Evolutionary conservation across 1,140 invertebrate genomes (phyloP).

Genomic region (Macrostomum lignano): DNA sequence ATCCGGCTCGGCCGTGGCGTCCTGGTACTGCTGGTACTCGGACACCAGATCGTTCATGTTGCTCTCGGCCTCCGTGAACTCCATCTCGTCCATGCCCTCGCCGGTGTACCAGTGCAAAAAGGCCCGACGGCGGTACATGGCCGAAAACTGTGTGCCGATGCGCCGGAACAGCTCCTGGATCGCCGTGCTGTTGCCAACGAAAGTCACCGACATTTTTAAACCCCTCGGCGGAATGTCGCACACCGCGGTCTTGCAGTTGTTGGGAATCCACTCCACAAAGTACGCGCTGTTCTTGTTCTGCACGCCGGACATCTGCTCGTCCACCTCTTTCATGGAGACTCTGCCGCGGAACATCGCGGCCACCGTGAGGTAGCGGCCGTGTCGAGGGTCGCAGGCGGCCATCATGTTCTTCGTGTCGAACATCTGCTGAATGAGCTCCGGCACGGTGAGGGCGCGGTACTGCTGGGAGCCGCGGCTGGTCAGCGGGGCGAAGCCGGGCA

Average conservation of each 20-base stretch:
- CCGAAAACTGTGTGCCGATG: constrained; percentile 7
- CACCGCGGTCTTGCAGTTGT: constrained; percentile 7
- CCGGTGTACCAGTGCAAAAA: constrained; percentile 6
- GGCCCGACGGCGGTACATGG: constrained; percentile 1
- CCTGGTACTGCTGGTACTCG: constrained; percentile 4
- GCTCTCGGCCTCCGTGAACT: constrained; percentile 4
- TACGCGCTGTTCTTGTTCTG: constrained; percentile 31
- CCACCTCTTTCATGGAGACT: constrained; percentile 9
- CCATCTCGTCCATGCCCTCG: constrained; percentile 1
- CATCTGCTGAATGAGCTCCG: constrained; percentile 6
- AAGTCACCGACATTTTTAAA: constrained; percentile 21
- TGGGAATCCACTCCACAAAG: constrained; percentile 23
- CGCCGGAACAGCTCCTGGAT: neutral
- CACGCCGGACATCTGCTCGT: constrained; percentile 3
- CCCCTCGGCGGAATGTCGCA: constrained; percentile 8
- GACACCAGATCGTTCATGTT: constrained; percentile 5
- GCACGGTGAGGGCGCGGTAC: constrained; percentile 4
- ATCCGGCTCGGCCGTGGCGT: constrained; percentile 29
- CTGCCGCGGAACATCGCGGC: constrained; percentile 10
- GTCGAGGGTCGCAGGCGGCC: constrained; percentile 41
- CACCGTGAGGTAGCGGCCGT: constrained; percentile 33
- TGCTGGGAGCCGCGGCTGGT: constrained; percentile 35
- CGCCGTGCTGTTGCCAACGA: constrained; percentile 2
- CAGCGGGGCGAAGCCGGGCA: constrained; percentile 10
- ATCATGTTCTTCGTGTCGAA: constrained; percentile 30